Evolutionary conservation across 2,888 invertebrate species (phyloP).

Genomic region (Luperina nickerlii): DNA sequence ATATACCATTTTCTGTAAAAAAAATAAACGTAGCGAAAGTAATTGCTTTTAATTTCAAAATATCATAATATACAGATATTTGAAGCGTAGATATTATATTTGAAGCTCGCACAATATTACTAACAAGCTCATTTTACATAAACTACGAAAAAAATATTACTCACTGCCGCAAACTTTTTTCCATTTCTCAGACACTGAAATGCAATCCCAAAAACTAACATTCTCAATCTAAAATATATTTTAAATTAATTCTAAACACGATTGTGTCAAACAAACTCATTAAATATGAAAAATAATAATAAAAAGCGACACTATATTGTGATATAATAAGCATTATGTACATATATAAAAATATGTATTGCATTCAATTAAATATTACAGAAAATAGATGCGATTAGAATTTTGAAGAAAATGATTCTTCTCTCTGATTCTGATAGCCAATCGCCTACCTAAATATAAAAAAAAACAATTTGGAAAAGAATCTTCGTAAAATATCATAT

Average conservation of each 20-base stretch:
- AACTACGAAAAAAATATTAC: slow-evolving; percentile 83
- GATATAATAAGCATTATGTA: slow-evolving; percentile 60
- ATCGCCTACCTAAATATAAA: slow-evolving; percentile 42
- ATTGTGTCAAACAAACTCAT: slow-evolving; percentile 52
- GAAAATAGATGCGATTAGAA: slow-evolving; percentile 22
- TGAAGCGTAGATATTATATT: slow-evolving; percentile 58
- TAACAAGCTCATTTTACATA: slow-evolving; percentile 78
- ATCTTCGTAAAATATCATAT: slow-evolving; percentile 10
- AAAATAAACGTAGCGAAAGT: slow-evolving; percentile 45
- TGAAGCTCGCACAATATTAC: slow-evolving; percentile 60
- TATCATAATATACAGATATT: slow-evolving; percentile 54
- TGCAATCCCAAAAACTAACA: slow-evolving; percentile 88
- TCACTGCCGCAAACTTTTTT: slow-evolving; percentile 90
- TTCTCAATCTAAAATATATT: slow-evolving; percentile 78
- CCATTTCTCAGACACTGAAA: slow-evolving; percentile 90
- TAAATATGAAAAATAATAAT: slow-evolving; percentile 56
- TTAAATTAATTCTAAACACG: slow-evolving; percentile 59
- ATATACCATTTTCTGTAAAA: slow-evolving; percentile 39
- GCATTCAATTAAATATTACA: slow-evolving; percentile 40
- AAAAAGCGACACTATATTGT: slow-evolving; percentile 58
- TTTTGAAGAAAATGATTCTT: slow-evolving; percentile 26
- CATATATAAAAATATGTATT: slow-evolving; percentile 53
- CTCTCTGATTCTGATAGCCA: slow-evolving; percentile 34
- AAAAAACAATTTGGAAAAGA: slow-evolving; percentile 15
- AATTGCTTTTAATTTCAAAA: slow-evolving; percentile 32